phyloP scores from a whole-genome alignment of 2,113 vertebrate species.

The Dipodomys spectabilis region DNA sequence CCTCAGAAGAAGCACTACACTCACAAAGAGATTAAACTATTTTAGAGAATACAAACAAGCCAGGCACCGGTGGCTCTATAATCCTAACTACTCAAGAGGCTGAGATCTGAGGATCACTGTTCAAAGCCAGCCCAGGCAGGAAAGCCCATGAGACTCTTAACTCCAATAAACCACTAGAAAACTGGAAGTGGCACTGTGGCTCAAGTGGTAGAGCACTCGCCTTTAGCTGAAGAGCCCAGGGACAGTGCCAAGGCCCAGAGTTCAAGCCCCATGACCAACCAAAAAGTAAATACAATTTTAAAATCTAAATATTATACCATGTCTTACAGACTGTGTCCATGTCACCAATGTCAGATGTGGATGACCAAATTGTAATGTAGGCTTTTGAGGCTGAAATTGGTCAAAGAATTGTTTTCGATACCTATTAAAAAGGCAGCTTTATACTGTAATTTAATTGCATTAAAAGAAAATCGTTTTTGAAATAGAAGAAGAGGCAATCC shows the following conservation, averaged over 20 bases:
- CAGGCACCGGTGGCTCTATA: no score
- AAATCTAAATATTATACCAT: slow-evolving; percentile 57
- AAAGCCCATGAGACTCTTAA: no score
- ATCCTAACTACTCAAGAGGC: no score
- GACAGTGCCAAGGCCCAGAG: no score
- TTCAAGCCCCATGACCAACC: no score
- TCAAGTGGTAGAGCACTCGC: no score
- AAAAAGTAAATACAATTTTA: slow-evolving; percentile 42
- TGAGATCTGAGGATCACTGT: no score
- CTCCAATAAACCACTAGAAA: no score
- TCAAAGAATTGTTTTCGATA: slow-evolving; percentile 53
- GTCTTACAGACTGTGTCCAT: slow-evolving; percentile 59
- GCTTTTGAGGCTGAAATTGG: slow-evolving; percentile 46
- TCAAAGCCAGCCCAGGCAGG: no score
- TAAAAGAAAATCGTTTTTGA: slow-evolving; percentile 59
- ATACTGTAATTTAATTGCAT: slow-evolving; percentile 38
- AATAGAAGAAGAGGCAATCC: no score
- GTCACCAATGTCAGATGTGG: slow-evolving; percentile 55
- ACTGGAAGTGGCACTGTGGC: no score
- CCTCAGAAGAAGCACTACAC: slow-evolving; percentile 45
- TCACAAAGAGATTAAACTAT: slow-evolving; percentile 30
- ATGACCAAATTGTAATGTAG: slow-evolving; percentile 50
- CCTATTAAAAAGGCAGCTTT: slow-evolving; percentile 3
- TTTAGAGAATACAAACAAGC: slow-evolving; percentile 62
- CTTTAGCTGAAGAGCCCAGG: no score